A percentile compares a stretch with the other conserved stretches of the same genome.
phyloP scores from a whole-genome alignment of 2,113 vertebrate species.

The Aramus guarauna region DNA sequence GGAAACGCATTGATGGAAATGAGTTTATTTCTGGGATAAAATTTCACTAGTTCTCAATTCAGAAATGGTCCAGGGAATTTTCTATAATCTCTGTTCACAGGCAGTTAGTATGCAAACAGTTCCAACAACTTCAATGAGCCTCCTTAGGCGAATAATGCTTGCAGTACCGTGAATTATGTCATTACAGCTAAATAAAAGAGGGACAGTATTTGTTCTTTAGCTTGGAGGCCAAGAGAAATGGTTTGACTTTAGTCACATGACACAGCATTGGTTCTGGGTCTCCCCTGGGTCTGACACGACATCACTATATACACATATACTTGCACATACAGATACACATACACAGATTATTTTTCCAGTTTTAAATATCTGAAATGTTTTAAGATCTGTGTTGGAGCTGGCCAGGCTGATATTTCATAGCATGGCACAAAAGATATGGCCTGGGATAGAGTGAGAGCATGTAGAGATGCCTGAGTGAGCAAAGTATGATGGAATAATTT shows the following conservation, averaged over 20 bases:
- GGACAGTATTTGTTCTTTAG: not conserved
- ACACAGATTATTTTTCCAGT: not conserved
- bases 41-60: not conserved
- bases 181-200: not conserved
- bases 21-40: not conserved
- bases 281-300: not conserved
- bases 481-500: not conserved
- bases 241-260: not conserved
- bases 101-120: not conserved
- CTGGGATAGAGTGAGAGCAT: not conserved
- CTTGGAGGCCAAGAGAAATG: not conserved
- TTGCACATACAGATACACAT: not conserved
- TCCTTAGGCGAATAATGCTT: not conserved
- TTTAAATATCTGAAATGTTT: not conserved
- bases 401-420: not conserved
- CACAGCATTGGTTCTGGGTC: not conserved
- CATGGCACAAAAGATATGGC: not conserved
- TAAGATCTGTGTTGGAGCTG: not conserved
- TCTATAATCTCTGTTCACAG: not conserved
- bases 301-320: not conserved
- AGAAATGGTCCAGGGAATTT: not conserved
- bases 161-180: not conserved
- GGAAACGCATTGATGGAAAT: not conserved
- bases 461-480: not conserved
- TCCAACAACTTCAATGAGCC: not conserved